phyloP scores from a whole-genome alignment of 2,113 vertebrate genomes.

The Limnothrissa miodon region DNA sequence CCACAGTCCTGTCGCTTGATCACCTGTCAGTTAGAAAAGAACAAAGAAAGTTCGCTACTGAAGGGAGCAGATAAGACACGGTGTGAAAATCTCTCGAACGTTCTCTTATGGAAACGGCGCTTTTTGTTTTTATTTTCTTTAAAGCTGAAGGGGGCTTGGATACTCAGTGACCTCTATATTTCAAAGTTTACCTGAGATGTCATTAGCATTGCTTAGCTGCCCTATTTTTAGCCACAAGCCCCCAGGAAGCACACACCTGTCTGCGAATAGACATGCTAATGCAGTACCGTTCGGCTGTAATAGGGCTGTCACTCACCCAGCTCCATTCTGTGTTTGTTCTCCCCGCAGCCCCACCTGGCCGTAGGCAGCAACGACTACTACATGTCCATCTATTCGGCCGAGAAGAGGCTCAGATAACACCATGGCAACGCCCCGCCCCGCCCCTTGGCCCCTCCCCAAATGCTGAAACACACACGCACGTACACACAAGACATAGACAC shows the following conservation, averaged over 20 bases:
- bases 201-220: background rate
- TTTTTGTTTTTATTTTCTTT: background rate
- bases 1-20: too few species aligned
- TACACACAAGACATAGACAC: constrained; percentile 2
- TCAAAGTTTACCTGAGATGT: background rate
- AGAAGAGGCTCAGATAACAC: constrained; percentile 95
- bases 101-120: background rate
- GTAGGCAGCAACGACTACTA: constrained; percentile 99
- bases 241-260: too few species aligned
- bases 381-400: constrained; percentile 98
- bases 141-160: background rate
- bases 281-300: too few species aligned
- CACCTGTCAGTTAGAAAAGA: too few species aligned
- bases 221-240: background rate
- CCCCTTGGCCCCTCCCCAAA: constrained; percentile 31
- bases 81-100: too few species aligned
- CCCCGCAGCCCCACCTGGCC: constrained; percentile 87
- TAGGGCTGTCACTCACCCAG: too few species aligned
- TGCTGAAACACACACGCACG: background rate
- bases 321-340: background rate
- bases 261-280: background rate
- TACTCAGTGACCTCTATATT: background rate
- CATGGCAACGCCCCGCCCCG: constrained; percentile 43
- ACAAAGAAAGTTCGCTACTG: too few species aligned
- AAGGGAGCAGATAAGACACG: too few species aligned